phyloP scores from a whole-genome alignment of 2,113 vertebrate species.

The Poecilia latipinna region DNA sequence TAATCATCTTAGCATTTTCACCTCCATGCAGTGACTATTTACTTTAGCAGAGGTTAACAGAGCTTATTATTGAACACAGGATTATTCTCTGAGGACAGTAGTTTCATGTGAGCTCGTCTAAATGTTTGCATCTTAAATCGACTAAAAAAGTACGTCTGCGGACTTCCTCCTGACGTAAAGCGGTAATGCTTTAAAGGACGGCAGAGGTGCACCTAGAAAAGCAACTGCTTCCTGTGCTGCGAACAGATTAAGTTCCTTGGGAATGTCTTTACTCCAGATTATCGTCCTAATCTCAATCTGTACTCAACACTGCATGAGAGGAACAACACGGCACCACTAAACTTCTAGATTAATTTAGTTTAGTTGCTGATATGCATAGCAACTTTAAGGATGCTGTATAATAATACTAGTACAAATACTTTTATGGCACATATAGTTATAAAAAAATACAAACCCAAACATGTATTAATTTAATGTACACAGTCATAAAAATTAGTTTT shows the following conservation, averaged over 20 bases:
- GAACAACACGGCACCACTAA: neutral
- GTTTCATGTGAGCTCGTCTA: neutral
- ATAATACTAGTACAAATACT: no score
- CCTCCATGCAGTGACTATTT: neutral
- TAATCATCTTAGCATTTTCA: neutral
- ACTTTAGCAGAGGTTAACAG: neutral
- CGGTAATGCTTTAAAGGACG: constrained; percentile 26
- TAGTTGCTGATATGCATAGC: neutral
- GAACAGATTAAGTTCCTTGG: constrained; percentile 65
- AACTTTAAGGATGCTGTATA: neutral
- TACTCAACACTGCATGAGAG: constrained; percentile 28
- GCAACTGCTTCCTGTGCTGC: constrained; percentile 36
- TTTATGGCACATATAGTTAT: no score
- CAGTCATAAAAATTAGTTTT: no score
- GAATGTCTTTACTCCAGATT: constrained; percentile 71
- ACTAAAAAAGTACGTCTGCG: neutral
- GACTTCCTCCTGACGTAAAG: constrained; percentile 3
- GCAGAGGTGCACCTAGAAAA: constrained; percentile 32
- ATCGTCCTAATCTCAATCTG: constrained; percentile 76
- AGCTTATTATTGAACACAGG: neutral
- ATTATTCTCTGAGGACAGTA: neutral
- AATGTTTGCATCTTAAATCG: neutral
- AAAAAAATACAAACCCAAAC: neutral
- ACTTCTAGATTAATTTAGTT: constrained; percentile 1
- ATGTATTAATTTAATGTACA: neutral